Conservation (phyloP, 2,797 vertebrate species). For the Lepidocolaptes lacrymiger region DNA sequence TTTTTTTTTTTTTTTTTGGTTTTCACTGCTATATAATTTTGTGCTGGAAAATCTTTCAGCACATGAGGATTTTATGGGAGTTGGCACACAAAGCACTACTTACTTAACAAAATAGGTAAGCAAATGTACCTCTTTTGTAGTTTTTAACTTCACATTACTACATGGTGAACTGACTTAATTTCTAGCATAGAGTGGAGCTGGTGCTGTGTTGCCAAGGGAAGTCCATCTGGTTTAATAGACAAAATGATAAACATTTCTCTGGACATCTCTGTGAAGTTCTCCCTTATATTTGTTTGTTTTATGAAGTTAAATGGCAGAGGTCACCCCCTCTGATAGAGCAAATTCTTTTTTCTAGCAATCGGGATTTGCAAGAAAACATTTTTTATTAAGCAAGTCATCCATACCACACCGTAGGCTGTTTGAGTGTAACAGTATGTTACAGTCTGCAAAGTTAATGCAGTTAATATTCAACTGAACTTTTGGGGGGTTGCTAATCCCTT, state of each 20-base stretch:
- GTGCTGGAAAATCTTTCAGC: neutral
- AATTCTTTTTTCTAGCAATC: constrained; percentile 24
- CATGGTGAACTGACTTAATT: neutral
- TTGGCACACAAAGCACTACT: neutral
- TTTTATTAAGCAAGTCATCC: constrained; percentile 72
- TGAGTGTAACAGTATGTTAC: constrained; percentile 64
- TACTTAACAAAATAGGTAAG: neutral
- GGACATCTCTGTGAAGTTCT: neutral
- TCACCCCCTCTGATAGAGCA: constrained; percentile 25
- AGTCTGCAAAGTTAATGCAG: constrained; percentile 76
- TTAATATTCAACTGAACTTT: constrained; percentile 83
- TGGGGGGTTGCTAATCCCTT: constrained; percentile 86
- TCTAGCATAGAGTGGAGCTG: neutral
- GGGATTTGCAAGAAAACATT: constrained; percentile 58
- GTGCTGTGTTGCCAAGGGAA: neutral
- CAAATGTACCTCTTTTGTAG: neutral
- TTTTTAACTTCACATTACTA: neutral
- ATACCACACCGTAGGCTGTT: constrained; percentile 68
- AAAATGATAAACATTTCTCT: neutral
- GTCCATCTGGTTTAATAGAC: neutral
- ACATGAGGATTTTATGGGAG: neutral
- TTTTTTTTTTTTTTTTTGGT: neutral
- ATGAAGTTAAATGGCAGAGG: constrained; percentile 13
- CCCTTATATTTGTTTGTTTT: constrained; percentile 4
- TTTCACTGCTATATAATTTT: neutral